Percentiles rank a stretch among this genome's conserved stretches.
phyloP scores from a whole-genome alignment of 2,113 vertebrate genomes.

The Larimichthys crocea region DNA sequence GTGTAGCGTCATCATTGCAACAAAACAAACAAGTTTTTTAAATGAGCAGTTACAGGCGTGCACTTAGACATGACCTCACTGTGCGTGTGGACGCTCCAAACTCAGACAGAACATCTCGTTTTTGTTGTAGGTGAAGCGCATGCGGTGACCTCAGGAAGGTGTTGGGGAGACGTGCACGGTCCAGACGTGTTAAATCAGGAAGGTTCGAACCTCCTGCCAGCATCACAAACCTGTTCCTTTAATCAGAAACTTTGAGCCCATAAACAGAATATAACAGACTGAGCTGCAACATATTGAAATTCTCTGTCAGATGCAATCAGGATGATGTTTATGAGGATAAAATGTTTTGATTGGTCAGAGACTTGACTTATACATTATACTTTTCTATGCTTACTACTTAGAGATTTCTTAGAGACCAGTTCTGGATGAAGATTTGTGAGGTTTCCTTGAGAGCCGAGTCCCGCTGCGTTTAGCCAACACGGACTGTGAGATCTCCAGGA shows the following conservation, averaged over 20 bases:
- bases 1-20: constrained; percentile 15
- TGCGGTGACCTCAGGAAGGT: constrained; percentile 18
- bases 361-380: constrained; percentile 12
- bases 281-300: background rate
- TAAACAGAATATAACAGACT: background rate
- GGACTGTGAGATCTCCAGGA: constrained; percentile 8
- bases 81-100: constrained; percentile 25
- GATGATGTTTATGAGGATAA: background rate
- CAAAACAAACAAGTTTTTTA: constrained; percentile 49
- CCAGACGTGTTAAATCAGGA: too few species aligned
- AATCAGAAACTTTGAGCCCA: background rate
- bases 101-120: background rate
- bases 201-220: background rate
- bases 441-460: constrained; percentile 34
- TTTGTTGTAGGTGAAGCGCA: background rate
- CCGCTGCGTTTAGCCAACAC: constrained; percentile 37
- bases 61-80: constrained; percentile 35
- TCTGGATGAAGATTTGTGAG: constrained; percentile 37
- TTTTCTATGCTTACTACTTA: constrained; percentile 33
- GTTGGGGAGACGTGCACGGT: background rate
- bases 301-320: background rate
- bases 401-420: constrained; percentile 25
- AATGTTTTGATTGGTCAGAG: background rate
- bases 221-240: background rate
- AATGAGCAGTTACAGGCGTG: constrained; percentile 31